Percentiles rank a stretch among this genome's conserved stretches.
phyloP scores from a whole-genome alignment of 2,113 vertebrate genomes.

The Ginglymostoma cirratum region DNA sequence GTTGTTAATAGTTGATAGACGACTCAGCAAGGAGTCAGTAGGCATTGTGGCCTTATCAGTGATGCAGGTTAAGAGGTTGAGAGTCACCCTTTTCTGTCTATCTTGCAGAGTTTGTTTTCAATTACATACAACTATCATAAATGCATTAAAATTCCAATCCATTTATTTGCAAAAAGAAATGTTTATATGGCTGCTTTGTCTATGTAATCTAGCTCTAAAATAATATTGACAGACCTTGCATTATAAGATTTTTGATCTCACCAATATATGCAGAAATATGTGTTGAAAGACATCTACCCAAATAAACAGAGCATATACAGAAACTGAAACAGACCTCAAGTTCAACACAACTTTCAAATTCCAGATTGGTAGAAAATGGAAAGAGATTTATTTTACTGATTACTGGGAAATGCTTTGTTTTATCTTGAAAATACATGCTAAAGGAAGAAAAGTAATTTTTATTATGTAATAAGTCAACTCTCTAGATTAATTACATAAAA shows the following conservation, averaged over 20 bases:
- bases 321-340: background rate
- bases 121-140: background rate
- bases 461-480: background rate
- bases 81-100: background rate
- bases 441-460: background rate
- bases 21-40: background rate
- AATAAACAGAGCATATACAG: background rate
- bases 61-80: background rate
- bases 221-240: background rate
- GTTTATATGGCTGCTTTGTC: background rate
- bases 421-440: background rate
- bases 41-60: background rate
- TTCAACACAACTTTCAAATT: background rate
- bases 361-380: background rate
- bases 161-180: background rate
- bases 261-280: background rate
- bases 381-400: background rate
- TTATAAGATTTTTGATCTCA: background rate
- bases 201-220: background rate
- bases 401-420: background rate
- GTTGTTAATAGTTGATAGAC: background rate
- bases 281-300: background rate
- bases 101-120: background rate
- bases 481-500: background rate
- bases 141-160: background rate